phyloP scores from a whole-genome alignment of 2,113 vertebrate species.

The Salminus brasiliensis region DNA sequence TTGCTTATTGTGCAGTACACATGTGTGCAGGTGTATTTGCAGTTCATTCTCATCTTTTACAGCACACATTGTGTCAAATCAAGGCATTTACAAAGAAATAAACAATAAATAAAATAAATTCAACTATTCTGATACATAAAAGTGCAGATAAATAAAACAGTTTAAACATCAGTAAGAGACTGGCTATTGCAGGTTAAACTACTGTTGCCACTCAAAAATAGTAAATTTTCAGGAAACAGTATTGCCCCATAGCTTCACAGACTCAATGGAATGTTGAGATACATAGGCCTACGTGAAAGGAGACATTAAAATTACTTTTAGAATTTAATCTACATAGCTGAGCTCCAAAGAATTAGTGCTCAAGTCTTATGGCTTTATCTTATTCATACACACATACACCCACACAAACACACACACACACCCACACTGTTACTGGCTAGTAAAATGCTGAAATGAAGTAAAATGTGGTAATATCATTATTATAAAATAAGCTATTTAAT shows the following conservation, averaged over 20 bases:
- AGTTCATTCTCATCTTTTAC: not conserved
- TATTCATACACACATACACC: conserved; percentile 55
- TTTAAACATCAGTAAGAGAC: conserved; percentile 9
- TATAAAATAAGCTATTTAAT: conserved; percentile 42
- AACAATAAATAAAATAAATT: not conserved
- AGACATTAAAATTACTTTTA: conserved; percentile 55
- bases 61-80: conserved; percentile 30
- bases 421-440: conserved; percentile 37
- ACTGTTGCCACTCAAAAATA: conserved; percentile 57
- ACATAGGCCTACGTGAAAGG: conserved; percentile 66
- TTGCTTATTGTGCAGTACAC: not conserved
- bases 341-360: conserved; percentile 80
- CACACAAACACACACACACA: conserved; percentile 39
- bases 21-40: not conserved
- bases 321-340: conserved; percentile 72
- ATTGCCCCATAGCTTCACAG: conserved; percentile 67
- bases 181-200: conserved; percentile 47
- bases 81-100: conserved; percentile 29
- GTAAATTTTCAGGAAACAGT: conserved; percentile 63
- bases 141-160: not conserved
- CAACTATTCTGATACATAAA: not conserved
- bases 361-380: conserved; percentile 83
- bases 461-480: conserved; percentile 52
- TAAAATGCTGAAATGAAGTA: conserved; percentile 49
- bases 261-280: conserved; percentile 69